Conservation (phyloP, 2,888 invertebrate species). For the Onchidella celtica region DNA sequence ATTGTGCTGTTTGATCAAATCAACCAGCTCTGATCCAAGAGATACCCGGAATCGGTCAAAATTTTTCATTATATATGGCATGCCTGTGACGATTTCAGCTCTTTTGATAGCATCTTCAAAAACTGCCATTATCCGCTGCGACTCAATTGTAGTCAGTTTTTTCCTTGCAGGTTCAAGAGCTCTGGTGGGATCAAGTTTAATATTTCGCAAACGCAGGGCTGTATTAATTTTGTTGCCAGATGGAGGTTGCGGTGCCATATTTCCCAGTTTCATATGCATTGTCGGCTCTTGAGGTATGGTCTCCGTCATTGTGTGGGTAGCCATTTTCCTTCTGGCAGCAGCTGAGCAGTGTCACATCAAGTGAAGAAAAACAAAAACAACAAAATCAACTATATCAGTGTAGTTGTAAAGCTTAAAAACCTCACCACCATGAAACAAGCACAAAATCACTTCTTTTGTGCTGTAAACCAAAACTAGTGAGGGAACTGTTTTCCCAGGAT, state of each 20-base stretch:
- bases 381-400: too few species aligned
- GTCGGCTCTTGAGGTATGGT: conserved; percentile 63
- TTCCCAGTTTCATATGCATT: conserved; percentile 64
- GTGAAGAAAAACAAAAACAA: too few species aligned
- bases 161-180: conserved; percentile 79
- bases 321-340: conserved; percentile 37
- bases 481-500: too few species aligned
- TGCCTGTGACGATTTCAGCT: conserved; percentile 71
- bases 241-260: conserved; percentile 47
- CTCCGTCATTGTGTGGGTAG: conserved; percentile 43
- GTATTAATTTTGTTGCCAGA: conserved; percentile 51
- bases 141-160: conserved; percentile 78
- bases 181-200: conserved; percentile 75
- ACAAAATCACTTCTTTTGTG: too few species aligned
- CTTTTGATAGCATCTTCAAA: conserved; percentile 77
- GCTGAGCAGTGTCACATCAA: too few species aligned
- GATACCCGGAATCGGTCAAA: conserved; percentile 72
- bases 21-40: conserved; percentile 73
- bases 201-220: conserved; percentile 33
- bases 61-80: conserved; percentile 75
- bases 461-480: too few species aligned
- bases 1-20: conserved; percentile 72
- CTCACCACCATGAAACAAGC: too few species aligned
- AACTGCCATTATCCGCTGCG: conserved; percentile 79
- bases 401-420: too few species aligned